phyloP scores from a whole-genome alignment of 2,888 invertebrate species.

The Fabriciana adippe region DNA sequence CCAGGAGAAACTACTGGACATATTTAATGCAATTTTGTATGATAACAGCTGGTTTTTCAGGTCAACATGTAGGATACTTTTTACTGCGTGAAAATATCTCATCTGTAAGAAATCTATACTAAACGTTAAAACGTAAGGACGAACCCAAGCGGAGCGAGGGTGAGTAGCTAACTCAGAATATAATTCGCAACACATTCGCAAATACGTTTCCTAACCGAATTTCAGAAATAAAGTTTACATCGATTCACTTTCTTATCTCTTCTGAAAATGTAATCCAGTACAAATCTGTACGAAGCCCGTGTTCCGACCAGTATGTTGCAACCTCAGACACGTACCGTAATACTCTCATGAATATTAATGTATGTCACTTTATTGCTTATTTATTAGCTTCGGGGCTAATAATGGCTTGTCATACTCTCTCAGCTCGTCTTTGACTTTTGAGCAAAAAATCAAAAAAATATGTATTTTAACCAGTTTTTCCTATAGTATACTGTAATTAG shows the following conservation, averaged over 20 bases:
- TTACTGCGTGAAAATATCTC: too few species aligned
- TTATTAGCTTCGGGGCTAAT: constrained; percentile 60
- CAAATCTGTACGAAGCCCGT: constrained; percentile 30
- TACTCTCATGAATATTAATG: constrained; percentile 74
- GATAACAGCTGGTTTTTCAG: too few species aligned
- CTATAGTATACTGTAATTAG: too few species aligned
- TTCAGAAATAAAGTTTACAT: constrained; percentile 24
- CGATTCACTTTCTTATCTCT: constrained; percentile 20
- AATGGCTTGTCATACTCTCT: constrained; percentile 39
- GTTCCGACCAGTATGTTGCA: constrained; percentile 34
- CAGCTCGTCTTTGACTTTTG: constrained; percentile 37
- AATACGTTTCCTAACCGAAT: neutral
- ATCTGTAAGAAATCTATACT: too few species aligned
- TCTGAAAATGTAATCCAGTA: constrained; percentile 33
- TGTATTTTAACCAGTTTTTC: too few species aligned
- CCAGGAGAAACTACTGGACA: too few species aligned
- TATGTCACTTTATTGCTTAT: constrained; percentile 64
- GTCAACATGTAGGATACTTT: too few species aligned
- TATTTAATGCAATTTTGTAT: too few species aligned
- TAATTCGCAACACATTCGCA: too few species aligned
- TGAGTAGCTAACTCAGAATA: too few species aligned
- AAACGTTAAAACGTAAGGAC: too few species aligned
- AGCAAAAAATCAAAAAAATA: constrained; percentile 12
- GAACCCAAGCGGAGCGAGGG: too few species aligned
- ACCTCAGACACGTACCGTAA: constrained; percentile 61